Percentiles rank a stretch among this genome's conserved stretches.
Evolutionary conservation across 2,113 vertebrate genomes (phyloP).

Genomic region (Ovis aries): ARS-UI_Ramb_v3.0 NC_056058.1:32237001-32237500

Average conservation of each 20-base stretch:
- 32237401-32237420: slow-evolving; percentile 23
- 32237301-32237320: not conserved
- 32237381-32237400: slow-evolving; percentile 52
- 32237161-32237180: not conserved
- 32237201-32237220: not conserved
- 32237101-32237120: not conserved
- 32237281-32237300: not conserved
- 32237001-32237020: not conserved
- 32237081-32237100: not conserved
- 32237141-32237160: not conserved
- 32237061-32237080: not conserved
- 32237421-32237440: slow-evolving; percentile 8
- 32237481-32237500: not conserved
- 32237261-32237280: not conserved
- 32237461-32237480: not conserved
- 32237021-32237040: not conserved
- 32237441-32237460: not conserved
- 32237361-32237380: slow-evolving; percentile 65
- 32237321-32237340: not conserved
- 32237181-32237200: not conserved
- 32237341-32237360: slow-evolving; percentile 26
- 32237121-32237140: not conserved
- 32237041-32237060: not conserved
- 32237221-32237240: not conserved
- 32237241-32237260: not conserved